Conservation (phyloP, 2,797 vertebrate genomes). For the Hylomyscus alleni region DNA sequence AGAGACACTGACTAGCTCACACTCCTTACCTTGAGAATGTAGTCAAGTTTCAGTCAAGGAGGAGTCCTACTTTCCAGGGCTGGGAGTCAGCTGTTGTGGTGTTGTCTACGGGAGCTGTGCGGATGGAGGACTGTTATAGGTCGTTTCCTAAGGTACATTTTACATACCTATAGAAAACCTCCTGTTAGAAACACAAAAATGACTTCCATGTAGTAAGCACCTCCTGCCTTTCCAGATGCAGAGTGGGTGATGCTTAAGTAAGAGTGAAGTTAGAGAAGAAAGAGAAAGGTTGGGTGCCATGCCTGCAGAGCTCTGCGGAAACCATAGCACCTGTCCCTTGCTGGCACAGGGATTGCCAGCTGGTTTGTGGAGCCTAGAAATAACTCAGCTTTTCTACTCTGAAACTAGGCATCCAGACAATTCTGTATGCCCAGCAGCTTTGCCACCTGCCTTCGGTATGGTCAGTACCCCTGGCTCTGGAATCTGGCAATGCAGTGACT, state of each 20-base stretch:
- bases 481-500: neutral
- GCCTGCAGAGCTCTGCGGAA: accelerated
- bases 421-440: neutral
- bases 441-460: neutral
- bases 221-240: neutral
- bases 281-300: neutral
- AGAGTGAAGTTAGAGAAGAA: neutral
- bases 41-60: neutral
- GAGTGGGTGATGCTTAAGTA: neutral
- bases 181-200: neutral
- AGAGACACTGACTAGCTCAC: accelerated
- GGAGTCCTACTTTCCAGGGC: neutral
- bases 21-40: neutral
- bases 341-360: neutral
- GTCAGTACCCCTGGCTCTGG: neutral
- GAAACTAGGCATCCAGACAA: neutral
- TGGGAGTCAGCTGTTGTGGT: neutral
- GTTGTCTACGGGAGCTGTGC: neutral
- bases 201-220: neutral
- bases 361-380: neutral
- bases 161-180: neutral
- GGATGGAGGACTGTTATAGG: neutral
- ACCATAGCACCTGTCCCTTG: neutral
- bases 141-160: neutral
- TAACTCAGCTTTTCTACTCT: neutral